phyloP scores from a whole-genome alignment of 2,113 vertebrate species.

The Python bivittatus region DNA sequence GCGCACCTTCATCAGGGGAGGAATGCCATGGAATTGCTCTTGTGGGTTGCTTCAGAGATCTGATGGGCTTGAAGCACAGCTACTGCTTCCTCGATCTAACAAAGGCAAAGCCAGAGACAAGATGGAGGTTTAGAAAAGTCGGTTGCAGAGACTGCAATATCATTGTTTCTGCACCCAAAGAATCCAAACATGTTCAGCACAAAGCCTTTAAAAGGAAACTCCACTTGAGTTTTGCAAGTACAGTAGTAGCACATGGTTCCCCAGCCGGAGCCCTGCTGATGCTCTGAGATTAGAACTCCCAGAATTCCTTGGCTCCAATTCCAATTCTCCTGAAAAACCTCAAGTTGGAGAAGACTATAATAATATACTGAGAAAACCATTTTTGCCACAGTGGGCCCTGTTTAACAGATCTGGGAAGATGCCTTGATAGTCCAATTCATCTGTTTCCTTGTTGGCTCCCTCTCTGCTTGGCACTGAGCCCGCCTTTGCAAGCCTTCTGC shows the following conservation, averaged over 20 bases:
- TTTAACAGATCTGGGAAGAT: not conserved
- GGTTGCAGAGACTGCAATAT: rapidly evolving
- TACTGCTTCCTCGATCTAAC: constrained; percentile 89
- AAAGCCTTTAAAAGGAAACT: not conserved
- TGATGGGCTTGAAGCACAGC: constrained; percentile 91
- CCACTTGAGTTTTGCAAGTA: not conserved
- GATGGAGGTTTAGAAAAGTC: not conserved
- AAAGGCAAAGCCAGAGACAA: constrained; percentile 17
- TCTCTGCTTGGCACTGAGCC: no score
- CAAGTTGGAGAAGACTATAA: not conserved
- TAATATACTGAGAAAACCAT: not conserved
- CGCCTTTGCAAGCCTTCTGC: not conserved
- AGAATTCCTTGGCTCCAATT: not conserved
- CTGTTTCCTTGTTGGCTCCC: not conserved
- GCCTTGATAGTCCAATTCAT: not conserved
- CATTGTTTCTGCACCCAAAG: not conserved
- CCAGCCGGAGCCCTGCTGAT: not conserved
- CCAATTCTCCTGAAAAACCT: not conserved
- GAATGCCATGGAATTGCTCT: constrained; percentile 26
- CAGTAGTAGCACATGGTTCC: not conserved
- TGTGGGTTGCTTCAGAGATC: constrained; percentile 67
- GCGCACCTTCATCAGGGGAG: constrained; percentile 59
- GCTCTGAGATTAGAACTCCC: not conserved
- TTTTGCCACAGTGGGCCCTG: not conserved
- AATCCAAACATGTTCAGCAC: not conserved